Conservation (phyloP, 2,113 vertebrate species). For the Anolis sagrei region DNA sequence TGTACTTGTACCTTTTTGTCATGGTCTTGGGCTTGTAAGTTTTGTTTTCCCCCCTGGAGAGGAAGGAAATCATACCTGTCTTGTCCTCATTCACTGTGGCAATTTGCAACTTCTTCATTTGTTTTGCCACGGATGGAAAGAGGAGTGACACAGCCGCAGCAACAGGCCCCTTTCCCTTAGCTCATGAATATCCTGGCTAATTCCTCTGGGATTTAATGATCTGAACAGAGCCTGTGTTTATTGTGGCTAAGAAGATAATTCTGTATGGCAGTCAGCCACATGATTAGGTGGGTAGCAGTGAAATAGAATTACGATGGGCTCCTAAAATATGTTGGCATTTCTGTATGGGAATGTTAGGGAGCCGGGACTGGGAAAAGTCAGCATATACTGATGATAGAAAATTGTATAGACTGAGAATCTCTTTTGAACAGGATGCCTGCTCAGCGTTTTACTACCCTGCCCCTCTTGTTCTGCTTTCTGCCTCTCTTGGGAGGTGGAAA, state of each 20-base stretch:
- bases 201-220: background rate
- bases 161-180: background rate
- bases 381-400: background rate
- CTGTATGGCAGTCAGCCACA: background rate
- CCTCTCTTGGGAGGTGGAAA: background rate
- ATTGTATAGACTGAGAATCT: background rate
- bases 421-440: background rate
- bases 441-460: background rate
- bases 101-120: background rate
- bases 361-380: too few species aligned
- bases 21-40: too few species aligned
- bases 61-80: background rate
- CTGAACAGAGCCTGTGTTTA: too few species aligned
- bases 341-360: background rate
- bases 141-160: background rate
- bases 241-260: background rate
- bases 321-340: background rate
- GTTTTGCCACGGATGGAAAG: background rate
- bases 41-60: too few species aligned
- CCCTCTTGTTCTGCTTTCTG: background rate
- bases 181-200: background rate
- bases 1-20: too few species aligned
- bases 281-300: background rate
- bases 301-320: background rate
- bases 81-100: background rate